phyloP scores from a whole-genome alignment of 2,113 vertebrate species.

The Cottus gobio region DNA sequence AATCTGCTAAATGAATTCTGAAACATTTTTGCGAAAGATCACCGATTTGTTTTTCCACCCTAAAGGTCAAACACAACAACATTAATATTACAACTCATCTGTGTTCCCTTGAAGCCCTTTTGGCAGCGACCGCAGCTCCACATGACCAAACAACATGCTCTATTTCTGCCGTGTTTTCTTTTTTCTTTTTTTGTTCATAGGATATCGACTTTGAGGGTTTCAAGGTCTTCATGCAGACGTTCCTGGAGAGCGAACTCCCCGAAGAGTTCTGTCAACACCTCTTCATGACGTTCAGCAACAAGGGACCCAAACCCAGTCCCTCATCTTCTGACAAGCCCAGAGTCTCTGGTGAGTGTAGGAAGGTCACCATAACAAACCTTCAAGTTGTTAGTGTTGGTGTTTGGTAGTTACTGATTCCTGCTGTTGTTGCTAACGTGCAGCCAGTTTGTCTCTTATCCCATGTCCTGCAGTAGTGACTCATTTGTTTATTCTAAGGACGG shows the following conservation, averaged over 20 bases:
- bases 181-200: slow-evolving; percentile 66
- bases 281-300: slow-evolving; percentile 94
- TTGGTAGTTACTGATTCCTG: background rate
- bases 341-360: slow-evolving; percentile 70
- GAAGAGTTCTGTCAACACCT: slow-evolving; percentile 93
- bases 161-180: background rate
- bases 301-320: slow-evolving; percentile 86
- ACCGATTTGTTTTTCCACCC: background rate
- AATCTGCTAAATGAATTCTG: slow-evolving; percentile 1
- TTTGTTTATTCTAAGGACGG: background rate
- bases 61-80: background rate
- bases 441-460: background rate
- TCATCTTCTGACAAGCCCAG: slow-evolving; percentile 85
- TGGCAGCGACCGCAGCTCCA: background rate
- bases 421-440: slow-evolving; percentile 7
- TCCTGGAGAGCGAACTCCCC: slow-evolving; percentile 92
- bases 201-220: slow-evolving; percentile 96
- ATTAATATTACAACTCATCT: background rate
- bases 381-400: slow-evolving; percentile 10
- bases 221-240: slow-evolving; percentile 96
- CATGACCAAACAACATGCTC: background rate
- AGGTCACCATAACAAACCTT: slow-evolving; percentile 20
- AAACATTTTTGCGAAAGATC: background rate
- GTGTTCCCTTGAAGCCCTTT: background rate
- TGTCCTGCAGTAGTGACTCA: background rate